Evolutionary conservation across 1,140 invertebrate genomes (phyloP), one percentile per base, ranked within the genome.

Genomic region (Pogonomyrmex barbatus): DNA sequence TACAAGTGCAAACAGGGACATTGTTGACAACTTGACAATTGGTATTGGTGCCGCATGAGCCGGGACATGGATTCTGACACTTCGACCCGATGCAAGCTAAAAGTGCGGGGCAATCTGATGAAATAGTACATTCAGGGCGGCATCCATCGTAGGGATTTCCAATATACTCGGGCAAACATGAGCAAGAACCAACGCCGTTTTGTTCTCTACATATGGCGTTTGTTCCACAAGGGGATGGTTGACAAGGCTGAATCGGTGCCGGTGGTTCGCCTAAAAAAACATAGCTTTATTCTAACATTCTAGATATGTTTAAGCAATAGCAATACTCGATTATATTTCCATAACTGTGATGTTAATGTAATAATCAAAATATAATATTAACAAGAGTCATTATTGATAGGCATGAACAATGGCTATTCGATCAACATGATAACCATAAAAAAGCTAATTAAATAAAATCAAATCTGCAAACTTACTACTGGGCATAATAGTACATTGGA

Each of bases 11-110:
- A 52, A 96, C 96, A 17, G 97, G 97, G 50, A 96, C 91, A 92
- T 98, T 97, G 90, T 96, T 97, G 17, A 97, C 95, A 2, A 97
- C 97, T 94, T 96, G 96, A 91, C 97, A 98, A 73, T 96, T 95
- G n/a, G 97, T 96, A 92, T 98, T 97, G 2, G 95, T 91, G 24
- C 97, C 97, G 93, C 97, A 98, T 45, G 96, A 96, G 85, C 97
- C 97, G n/a, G 96, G 96, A 89, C 97, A 98, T 36, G 97, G 97
- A 93, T 98, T 96, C 77, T 96, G 94, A 93, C 97, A 98, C 94
- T 97, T 97, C 86, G 96, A 96, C 91, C 96, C 96, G 47, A 97
- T 96, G 91, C 97, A 98, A 14, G 97, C 96, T 91, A 96, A 96
- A 86, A 97, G 96, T 36, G 96, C 96, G 2, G 96, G 93, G 93